Evolutionary conservation across 2,113 vertebrate species (phyloP).

Genomic region (Nibea albiflora): DNA sequence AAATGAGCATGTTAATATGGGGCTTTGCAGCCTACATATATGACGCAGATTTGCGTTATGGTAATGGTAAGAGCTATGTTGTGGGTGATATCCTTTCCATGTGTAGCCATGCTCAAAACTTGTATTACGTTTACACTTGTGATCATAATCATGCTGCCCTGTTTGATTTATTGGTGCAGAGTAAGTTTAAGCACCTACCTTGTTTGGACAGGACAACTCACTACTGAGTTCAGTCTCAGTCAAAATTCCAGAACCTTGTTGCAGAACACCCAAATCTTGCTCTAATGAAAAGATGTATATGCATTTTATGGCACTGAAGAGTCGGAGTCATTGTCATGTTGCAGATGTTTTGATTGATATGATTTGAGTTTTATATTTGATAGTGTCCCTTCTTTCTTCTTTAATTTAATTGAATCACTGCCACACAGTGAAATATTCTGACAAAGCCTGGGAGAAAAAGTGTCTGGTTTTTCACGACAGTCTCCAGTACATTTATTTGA

Average conservation of each 20-base stretch:
- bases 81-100: not conserved
- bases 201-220: not conserved
- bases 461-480: not conserved
- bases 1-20: too few species aligned
- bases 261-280: too few species aligned
- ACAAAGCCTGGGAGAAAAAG: not conserved
- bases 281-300: not conserved
- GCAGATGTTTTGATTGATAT: too few species aligned
- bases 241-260: not conserved
- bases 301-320: too few species aligned
- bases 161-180: not conserved
- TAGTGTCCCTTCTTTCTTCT: too few species aligned
- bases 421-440: not conserved
- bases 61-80: not conserved
- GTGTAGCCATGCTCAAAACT: not conserved
- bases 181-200: not conserved
- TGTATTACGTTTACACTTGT: not conserved
- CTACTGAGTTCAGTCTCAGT: not conserved
- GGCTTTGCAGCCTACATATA: not conserved
- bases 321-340: too few species aligned
- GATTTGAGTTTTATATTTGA: not conserved
- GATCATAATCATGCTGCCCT: not conserved
- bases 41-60: not conserved
- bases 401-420: not conserved
- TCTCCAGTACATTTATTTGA: slow-evolving; percentile 3